These are phyloP conservation scores for Calidris pygmaea DNA, from an alignment of 2,113 vertebrate genomes.

Conservation along the genomic window DNA sequence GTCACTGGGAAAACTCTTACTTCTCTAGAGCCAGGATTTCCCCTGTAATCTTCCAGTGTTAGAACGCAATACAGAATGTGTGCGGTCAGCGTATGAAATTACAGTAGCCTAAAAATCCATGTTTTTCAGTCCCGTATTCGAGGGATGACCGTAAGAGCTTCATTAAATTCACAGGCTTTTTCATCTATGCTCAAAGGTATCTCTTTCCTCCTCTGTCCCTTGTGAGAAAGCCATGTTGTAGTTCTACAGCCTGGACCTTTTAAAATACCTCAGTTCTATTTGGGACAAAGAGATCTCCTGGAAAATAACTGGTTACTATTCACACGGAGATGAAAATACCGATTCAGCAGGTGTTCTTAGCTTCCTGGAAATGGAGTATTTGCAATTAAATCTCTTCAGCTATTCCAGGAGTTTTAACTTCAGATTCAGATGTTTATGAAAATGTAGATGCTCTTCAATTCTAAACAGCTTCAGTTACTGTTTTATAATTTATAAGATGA, in stretches of 20 bases:
- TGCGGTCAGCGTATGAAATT: accelerated
- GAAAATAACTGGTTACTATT: not conserved
- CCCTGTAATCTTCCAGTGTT: not conserved
- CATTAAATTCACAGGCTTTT: not conserved
- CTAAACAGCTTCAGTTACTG: not conserved
- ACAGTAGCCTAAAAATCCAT: not conserved
- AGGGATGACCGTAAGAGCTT: not conserved
- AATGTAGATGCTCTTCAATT: not conserved
- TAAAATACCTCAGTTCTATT: not conserved
- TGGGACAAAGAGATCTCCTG: not conserved
- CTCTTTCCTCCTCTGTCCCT: not conserved
- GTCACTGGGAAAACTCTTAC: not conserved
- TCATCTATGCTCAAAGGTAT: not conserved
- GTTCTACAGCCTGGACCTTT: not conserved
- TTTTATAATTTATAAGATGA: not conserved
- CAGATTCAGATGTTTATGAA: not conserved
- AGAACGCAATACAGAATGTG: accelerated
- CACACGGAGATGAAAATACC: not conserved
- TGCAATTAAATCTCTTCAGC: not conserved
- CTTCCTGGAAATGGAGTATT: not conserved
- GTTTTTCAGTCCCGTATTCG: not conserved
- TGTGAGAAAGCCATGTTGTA: not conserved
- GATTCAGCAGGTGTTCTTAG: not conserved
- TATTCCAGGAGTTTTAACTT: not conserved
- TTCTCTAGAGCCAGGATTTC: not conserved